Evolutionary conservation across 2,797 vertebrate genomes (phyloP).

Genomic region (Australoheros facetus): DNA sequence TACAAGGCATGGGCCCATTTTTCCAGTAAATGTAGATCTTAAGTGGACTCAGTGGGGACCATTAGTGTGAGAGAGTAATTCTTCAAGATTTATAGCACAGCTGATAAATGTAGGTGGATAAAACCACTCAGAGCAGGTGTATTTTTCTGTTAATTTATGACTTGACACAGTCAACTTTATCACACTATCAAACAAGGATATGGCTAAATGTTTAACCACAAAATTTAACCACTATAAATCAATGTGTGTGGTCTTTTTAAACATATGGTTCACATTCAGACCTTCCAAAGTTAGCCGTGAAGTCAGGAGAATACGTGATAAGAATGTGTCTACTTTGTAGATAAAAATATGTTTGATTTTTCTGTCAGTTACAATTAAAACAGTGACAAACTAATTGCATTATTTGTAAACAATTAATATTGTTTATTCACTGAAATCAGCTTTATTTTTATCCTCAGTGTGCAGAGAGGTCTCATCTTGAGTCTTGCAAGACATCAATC

Average conservation of each 20-base stretch:
- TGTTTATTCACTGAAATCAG: not conserved
- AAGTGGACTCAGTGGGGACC: not conserved
- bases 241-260: not conserved
- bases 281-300: not conserved
- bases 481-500: not conserved
- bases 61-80: slow-evolving; percentile 6
- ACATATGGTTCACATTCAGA: not conserved
- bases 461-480: not conserved
- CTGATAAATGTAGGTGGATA: not conserved
- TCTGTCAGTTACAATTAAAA: not conserved
- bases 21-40: slow-evolving; percentile 9
- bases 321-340: not conserved
- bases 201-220: not conserved
- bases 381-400: not conserved
- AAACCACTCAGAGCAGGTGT: not conserved
- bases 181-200: not conserved
- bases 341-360: not conserved
- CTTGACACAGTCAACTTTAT: not conserved
- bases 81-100: not conserved
- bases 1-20: slow-evolving; percentile 26
- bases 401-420: not conserved
- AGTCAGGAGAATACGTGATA: too few species aligned
- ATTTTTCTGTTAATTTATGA: not conserved
- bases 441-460: not conserved
- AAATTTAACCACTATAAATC: not conserved